A percentile compares a stretch with the other conserved stretches of the same genome.
Evolutionary conservation across 2,113 vertebrate genomes (phyloP).

Genomic region (Arothron firmamentum): DNA sequence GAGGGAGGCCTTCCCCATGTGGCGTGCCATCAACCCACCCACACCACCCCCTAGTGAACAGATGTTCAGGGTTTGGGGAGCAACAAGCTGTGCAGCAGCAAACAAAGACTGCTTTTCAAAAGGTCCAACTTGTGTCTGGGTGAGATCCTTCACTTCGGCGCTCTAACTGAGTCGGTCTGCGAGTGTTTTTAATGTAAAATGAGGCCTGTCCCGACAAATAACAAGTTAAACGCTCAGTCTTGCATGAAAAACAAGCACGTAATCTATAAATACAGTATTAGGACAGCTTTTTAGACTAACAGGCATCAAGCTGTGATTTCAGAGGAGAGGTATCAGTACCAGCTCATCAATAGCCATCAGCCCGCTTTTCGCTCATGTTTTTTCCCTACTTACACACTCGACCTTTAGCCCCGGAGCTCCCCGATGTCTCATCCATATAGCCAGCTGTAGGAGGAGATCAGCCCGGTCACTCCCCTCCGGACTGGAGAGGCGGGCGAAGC

Average conservation of each 20-base stretch:
- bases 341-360: constrained; percentile 9
- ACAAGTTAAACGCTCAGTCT: constrained; percentile 26
- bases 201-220: constrained; percentile 15
- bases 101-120: constrained; percentile 49
- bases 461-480: constrained; percentile 48
- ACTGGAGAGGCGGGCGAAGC: constrained; percentile 53
- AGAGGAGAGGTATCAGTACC: constrained; percentile 19
- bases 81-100: constrained; percentile 63
- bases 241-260: constrained; percentile 11
- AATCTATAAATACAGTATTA: too few relatives aligned
- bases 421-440: constrained; percentile 46
- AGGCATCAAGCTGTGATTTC: background rate
- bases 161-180: constrained; percentile 22
- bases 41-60: constrained; percentile 44
- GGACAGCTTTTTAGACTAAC: too few relatives aligned
- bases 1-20: constrained; percentile 60
- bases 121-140: constrained; percentile 20
- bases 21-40: constrained; percentile 44
- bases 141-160: constrained; percentile 5
- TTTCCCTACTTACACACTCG: constrained; percentile 27
- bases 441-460: constrained; percentile 51
- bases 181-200: constrained; percentile 7
- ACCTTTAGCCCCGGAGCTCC: constrained; percentile 51
- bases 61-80: constrained; percentile 58
- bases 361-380: constrained; percentile 25